Conservation (phyloP, 2,113 vertebrate genomes). For the Leptobrachium ailaonicum region DNA sequence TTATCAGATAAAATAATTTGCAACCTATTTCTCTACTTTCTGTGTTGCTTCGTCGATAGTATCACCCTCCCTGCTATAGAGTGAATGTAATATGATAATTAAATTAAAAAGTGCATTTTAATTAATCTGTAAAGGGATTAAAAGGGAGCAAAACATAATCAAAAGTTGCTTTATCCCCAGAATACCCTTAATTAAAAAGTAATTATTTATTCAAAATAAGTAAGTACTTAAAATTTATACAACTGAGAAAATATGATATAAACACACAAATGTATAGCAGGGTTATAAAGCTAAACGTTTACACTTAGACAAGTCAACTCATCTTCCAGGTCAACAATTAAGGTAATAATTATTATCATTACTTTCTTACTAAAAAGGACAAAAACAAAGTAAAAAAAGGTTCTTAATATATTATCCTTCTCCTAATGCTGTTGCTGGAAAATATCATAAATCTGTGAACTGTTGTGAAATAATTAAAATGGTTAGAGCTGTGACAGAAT, state of each 20-base stretch:
- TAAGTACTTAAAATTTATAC: slow-evolving; percentile 1
- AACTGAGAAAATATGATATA: background rate
- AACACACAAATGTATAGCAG: background rate
- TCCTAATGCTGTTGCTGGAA: background rate
- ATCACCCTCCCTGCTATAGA: too few relatives aligned
- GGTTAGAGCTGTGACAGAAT: slow-evolving; percentile 16
- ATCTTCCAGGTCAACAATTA: background rate
- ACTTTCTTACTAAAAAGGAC: background rate
- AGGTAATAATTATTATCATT: slow-evolving; percentile 11
- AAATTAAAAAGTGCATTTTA: too few relatives aligned
- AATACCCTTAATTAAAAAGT: background rate
- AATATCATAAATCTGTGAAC: slow-evolving; percentile 5
- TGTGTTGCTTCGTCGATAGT: too few relatives aligned
- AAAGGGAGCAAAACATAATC: too few relatives aligned
- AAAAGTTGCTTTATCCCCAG: too few relatives aligned
- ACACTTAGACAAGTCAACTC: background rate
- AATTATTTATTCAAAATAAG: background rate
- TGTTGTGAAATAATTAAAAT: slow-evolving; percentile 10
- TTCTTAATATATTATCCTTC: background rate
- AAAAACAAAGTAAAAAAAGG: background rate
- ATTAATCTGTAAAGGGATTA: too few relatives aligned
- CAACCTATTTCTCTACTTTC: too few relatives aligned
- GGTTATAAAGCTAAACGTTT: background rate
- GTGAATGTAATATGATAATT: too few relatives aligned
- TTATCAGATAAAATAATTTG: too few relatives aligned